Conservation (phyloP, 1,140 invertebrate species). For the Dendrolimus punctatus region DNA sequence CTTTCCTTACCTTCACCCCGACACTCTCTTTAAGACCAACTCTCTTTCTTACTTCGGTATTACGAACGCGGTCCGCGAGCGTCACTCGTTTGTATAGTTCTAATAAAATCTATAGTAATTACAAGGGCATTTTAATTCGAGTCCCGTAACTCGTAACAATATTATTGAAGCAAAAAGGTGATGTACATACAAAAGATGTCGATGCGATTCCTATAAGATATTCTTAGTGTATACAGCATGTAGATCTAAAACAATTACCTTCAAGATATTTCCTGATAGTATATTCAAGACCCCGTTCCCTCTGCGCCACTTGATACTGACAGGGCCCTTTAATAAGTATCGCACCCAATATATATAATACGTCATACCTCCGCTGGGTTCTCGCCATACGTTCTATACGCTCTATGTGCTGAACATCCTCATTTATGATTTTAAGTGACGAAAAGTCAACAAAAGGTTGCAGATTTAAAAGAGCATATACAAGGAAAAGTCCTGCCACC, state of each 20-base stretch:
- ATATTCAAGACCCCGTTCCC: slow-evolving; percentile 46
- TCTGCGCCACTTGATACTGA: slow-evolving; percentile 31
- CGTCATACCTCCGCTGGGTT: slow-evolving; percentile 30
- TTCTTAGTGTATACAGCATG: too few relatives aligned
- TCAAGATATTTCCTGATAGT: slow-evolving; percentile 42
- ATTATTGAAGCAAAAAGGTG: too few relatives aligned
- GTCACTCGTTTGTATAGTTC: too few relatives aligned
- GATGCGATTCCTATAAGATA: too few relatives aligned
- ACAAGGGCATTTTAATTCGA: too few relatives aligned
- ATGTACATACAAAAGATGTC: too few relatives aligned
- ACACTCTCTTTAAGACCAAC: too few relatives aligned
- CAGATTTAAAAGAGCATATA: slow-evolving; percentile 37
- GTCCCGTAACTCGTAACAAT: too few relatives aligned
- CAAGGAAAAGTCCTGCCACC: slow-evolving; percentile 41
- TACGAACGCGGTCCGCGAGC: too few relatives aligned
- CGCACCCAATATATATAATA: slow-evolving; percentile 40
- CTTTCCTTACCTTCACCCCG: too few relatives aligned
- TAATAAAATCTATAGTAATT: too few relatives aligned
- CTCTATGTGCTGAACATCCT: slow-evolving; percentile 32
- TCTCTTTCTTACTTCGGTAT: too few relatives aligned
- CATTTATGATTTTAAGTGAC: slow-evolving; percentile 27
- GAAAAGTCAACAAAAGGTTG: slow-evolving; percentile 44
- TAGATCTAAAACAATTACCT: slow-evolving; percentile 19
- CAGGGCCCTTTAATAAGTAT: slow-evolving; percentile 31
- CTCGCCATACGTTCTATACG: slow-evolving; percentile 34